Base-by-base conservation (phyloP, 2,797 vertebrate genomes). In the Trichosurus vulpecula region DNA sequence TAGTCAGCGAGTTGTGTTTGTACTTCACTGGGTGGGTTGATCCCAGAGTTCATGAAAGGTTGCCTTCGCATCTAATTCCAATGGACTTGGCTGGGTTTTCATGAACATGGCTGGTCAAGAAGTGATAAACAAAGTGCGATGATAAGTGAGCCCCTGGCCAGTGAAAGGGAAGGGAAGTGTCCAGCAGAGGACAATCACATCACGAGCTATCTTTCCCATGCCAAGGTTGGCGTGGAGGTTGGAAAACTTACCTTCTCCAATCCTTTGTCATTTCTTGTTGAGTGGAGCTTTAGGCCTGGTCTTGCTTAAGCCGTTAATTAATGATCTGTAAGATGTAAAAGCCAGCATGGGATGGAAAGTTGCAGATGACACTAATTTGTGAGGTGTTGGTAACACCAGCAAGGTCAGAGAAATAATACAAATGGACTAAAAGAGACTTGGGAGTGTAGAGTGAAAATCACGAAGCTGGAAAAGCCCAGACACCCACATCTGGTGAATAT, bases 241-340 rank as follows among this genome's bases (percentile, higher is more conserved):
- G 56, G 22, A 87, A 25, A 41, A 6, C 27, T 27, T 4, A 61
- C 93, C 91, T 87, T 90, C 93, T 74, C 91, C 53, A 16, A 30
- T 41, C 52, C 25, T 92, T 53, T 95, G 94, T 96, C 95, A 90
- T 97, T 92, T 96, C 91, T 41, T 95, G 74, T 94, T 51, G 56
- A 95, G 92, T 94, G n/a, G 11, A n/a, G 89, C 94, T 51, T 58
- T 94, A 95, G 95, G 74, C 93, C 96, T 98, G 97, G 58, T 97
- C 94, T 97, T 94, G 55, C 94, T 98, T 97, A 97, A 96, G 96
- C 92, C 97, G 95, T 96, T 97, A 97, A 97, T 97, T 98, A 98
- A 98, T 97, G 96, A 97, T 97, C 97, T 96, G 93, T 97, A 97
- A 97, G 96, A 92, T 94, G 89, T 92, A 95, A 90, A 95, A 95